Conservation (phyloP, 2,113 vertebrate genomes). For the Dolichotis patagonum region DNA sequence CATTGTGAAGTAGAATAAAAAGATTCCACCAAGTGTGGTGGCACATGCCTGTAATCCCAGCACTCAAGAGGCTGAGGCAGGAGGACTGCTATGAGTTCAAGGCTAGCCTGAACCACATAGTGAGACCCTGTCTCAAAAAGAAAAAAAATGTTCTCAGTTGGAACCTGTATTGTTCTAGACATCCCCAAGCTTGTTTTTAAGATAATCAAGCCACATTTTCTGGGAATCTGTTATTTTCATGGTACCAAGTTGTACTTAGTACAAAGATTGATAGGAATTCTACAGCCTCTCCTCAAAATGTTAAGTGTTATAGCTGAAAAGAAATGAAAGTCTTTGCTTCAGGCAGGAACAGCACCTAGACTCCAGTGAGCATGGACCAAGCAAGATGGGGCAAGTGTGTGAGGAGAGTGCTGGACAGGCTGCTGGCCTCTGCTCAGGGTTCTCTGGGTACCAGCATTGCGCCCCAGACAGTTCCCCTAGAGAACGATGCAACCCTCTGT, state of each 20-base stretch:
- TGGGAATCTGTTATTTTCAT: conserved; percentile 45
- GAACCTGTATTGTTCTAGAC: conserved; percentile 43
- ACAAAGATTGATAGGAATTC: neutral
- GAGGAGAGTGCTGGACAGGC: neutral
- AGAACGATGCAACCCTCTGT: neutral
- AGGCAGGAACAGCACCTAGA: neutral
- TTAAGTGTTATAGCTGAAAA: neutral
- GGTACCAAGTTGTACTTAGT: neutral
- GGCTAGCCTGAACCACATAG: neutral
- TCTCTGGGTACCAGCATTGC: neutral
- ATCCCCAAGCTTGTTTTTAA: conserved; percentile 25
- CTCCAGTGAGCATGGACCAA: neutral
- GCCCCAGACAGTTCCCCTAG: neutral
- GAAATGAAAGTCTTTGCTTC: neutral
- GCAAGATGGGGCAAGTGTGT: neutral
- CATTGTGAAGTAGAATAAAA: neutral
- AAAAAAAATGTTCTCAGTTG: neutral
- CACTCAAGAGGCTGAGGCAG: neutral
- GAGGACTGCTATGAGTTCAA: neutral
- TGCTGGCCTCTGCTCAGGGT: neutral
- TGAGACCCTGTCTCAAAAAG: neutral
- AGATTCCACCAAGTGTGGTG: neutral
- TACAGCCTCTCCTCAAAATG: neutral
- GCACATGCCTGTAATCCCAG: neutral
- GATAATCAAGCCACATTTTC: conserved; percentile 8